Conservation (phyloP, 2,888 invertebrate species). For the Conomelus anceps region DNA sequence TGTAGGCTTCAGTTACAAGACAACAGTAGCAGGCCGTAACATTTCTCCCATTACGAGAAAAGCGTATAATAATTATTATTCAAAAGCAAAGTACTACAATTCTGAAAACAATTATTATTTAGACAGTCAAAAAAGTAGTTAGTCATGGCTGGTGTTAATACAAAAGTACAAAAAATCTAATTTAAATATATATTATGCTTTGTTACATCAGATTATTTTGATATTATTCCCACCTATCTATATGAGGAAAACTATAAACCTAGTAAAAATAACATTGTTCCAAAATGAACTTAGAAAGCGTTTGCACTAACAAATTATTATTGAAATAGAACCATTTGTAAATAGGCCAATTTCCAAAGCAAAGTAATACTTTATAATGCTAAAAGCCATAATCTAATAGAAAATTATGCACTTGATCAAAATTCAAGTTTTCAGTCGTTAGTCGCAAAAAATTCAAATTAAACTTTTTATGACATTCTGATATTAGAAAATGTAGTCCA, state of each 20-base stretch:
- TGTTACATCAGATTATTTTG: neutral
- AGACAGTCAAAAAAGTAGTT: neutral
- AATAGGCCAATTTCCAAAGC: neutral
- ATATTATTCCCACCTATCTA: neutral
- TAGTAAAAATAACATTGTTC: neutral
- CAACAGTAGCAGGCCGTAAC: neutral
- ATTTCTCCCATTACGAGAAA: neutral
- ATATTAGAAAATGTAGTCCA: neutral
- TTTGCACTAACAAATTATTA: neutral
- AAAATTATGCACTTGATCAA: neutral
- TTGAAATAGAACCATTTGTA: neutral
- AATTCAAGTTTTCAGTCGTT: neutral
- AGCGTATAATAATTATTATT: conserved; percentile 3
- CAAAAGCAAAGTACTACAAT: conserved; percentile 7
- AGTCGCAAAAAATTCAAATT: neutral
- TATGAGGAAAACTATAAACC: neutral
- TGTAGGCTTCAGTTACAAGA: neutral
- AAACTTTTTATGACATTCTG: neutral
- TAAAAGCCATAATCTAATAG: neutral
- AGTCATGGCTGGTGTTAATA: neutral
- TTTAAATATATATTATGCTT: neutral
- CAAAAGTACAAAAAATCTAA: neutral
- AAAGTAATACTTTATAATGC: neutral
- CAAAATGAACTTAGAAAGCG: neutral
- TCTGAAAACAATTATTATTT: neutral